Conservation (phyloP, 2,888 invertebrate species). For the Drosophila merina region DNA sequence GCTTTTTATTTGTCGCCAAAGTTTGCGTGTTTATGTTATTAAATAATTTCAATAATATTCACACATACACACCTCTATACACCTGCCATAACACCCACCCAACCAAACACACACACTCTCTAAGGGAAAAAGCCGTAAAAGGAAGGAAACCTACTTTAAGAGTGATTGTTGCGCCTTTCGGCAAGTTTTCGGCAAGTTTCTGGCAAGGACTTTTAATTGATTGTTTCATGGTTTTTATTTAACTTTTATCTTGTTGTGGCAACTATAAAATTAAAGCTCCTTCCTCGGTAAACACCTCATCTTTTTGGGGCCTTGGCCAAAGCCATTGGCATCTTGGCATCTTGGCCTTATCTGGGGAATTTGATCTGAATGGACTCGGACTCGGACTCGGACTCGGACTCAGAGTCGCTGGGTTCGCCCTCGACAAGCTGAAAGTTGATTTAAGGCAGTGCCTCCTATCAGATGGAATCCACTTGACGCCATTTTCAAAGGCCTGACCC, state of each 20-base stretch:
- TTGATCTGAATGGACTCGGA: background rate
- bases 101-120: slow-evolving; percentile 1
- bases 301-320: background rate
- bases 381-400: background rate
- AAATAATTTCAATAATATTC: slow-evolving; percentile 70
- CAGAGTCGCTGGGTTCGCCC: background rate
- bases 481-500: slow-evolving; percentile 16
- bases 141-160: slow-evolving; percentile 7
- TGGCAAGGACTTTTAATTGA: slow-evolving; percentile 13
- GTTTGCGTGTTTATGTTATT: slow-evolving; percentile 62
- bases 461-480: slow-evolving; percentile 34
- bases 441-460: slow-evolving; percentile 21
- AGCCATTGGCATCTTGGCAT: background rate
- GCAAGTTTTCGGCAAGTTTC: slow-evolving; percentile 10
- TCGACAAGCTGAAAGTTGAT: slow-evolving; percentile 6
- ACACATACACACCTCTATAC: slow-evolving; percentile 40
- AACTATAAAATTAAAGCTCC: background rate
- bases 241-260: background rate
- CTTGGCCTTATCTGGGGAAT: slow-evolving; percentile 3
- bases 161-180: slow-evolving; percentile 15
- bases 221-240: slow-evolving; percentile 7
- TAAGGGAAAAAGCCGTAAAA: background rate
- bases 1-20: slow-evolving; percentile 41
- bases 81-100: background rate
- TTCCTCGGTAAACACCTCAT: background rate